These are phyloP conservation scores for Synchiropus splendidus DNA, from an alignment of 2,113 vertebrate genomes.

Conservation along the genomic window DNA sequence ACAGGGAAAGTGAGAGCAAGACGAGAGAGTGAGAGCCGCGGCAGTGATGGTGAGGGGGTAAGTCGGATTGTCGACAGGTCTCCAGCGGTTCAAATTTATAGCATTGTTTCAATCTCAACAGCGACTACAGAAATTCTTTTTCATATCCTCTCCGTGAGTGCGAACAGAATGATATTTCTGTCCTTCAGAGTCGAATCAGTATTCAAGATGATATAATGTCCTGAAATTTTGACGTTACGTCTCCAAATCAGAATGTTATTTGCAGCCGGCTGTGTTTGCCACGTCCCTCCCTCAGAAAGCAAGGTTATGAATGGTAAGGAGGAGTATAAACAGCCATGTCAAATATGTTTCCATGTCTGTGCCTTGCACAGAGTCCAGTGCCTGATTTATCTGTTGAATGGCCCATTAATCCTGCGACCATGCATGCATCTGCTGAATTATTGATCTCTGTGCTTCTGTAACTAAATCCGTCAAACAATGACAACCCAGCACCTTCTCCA, in stretches of 20 bases:
- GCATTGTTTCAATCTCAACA: conserved; percentile 64
- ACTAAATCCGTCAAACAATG: conserved; percentile 71
- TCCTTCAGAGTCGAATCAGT: conserved; percentile 58
- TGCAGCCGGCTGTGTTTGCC: conserved; percentile 34
- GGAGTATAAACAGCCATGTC: conserved; percentile 49
- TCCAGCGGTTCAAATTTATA: conserved; percentile 63
- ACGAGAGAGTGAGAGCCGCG: conserved; percentile 16
- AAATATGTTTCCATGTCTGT: conserved; percentile 46
- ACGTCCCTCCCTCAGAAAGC: conserved; percentile 39
- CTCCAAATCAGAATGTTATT: conserved; percentile 47
- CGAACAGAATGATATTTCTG: conserved; percentile 50
- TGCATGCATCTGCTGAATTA: conserved; percentile 68
- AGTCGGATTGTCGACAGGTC: conserved; percentile 48
- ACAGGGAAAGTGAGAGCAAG: conserved; percentile 36
- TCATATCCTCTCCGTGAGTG: conserved; percentile 48
- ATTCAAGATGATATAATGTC: conserved; percentile 61
- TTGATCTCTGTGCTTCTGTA: conserved; percentile 71
- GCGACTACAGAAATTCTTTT: conserved; percentile 58
- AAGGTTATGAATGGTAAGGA: conserved; percentile 58
- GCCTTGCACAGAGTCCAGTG: conserved; percentile 49
- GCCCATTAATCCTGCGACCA: conserved; percentile 69
- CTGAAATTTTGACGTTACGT: conserved; percentile 53
- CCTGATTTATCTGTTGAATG: conserved; percentile 66
- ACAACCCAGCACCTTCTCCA: conserved; percentile 34
- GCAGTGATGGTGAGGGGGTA: conserved; percentile 13